Percentiles rank a stretch among this genome's conserved stretches.
Evolutionary conservation across 2,797 vertebrate species (phyloP).

Genomic region (Toxotes lorentzi): DNA sequence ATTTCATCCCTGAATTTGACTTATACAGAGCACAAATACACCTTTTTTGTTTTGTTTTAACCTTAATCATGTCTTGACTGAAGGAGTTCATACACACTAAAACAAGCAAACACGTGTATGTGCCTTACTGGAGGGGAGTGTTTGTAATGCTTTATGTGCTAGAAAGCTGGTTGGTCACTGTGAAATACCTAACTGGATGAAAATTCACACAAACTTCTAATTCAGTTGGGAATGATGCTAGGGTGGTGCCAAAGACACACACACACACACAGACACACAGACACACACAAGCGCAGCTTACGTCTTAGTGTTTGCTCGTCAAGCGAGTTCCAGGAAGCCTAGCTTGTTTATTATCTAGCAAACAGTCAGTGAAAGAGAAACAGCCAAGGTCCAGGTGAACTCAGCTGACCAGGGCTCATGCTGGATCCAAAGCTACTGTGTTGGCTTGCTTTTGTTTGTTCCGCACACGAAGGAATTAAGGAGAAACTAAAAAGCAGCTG

Average conservation of each 20-base stretch:
- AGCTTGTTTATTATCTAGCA: conserved; percentile 11
- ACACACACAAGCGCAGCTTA: conserved; percentile 5
- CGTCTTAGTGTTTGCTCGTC: conserved; percentile 33
- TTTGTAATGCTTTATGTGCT: conserved; percentile 34
- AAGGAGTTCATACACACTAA: neutral
- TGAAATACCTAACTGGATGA: conserved; percentile 84
- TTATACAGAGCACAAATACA: neutral
- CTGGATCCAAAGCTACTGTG: neutral
- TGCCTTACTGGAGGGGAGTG: conserved; percentile 11
- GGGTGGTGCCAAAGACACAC: conserved; percentile 35
- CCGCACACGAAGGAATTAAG: neutral
- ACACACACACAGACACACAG: conserved; percentile 17
- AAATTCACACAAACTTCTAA: conserved; percentile 60
- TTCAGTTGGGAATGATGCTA: conserved; percentile 18
- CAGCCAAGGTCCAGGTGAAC: neutral
- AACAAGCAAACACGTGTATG: conserved; percentile 9
- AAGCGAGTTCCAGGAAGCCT: conserved; percentile 51
- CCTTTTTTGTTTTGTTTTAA: neutral
- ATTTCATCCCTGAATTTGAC: neutral
- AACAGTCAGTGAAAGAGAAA: neutral
- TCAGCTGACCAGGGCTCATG: conserved; percentile 1
- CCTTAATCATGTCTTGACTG: neutral
- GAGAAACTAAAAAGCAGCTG: neutral
- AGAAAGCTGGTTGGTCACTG: conserved; percentile 67
- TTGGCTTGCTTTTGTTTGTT: neutral